Evolutionary conservation across 2,888 invertebrate species (phyloP).

Genomic region (Luperina nickerlii): DNA sequence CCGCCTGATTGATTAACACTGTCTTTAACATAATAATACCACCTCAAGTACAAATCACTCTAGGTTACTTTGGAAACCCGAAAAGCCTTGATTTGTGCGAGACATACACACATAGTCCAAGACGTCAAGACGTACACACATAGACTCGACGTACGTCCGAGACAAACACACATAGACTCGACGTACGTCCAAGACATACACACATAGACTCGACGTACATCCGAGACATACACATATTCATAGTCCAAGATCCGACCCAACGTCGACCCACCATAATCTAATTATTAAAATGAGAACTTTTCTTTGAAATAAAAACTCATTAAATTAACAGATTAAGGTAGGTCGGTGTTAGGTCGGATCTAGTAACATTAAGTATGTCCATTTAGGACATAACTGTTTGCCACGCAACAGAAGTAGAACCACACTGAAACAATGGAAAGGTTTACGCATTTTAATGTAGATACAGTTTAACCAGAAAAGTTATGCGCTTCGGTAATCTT

Average conservation of each 20-base stretch:
- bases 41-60: background rate
- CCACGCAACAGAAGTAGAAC: slow-evolving; percentile 76
- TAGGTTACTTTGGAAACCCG: background rate
- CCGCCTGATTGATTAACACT: slow-evolving; percentile 1
- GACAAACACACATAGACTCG: too few relatives aligned
- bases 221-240: background rate
- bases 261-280: background rate
- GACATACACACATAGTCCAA: too few relatives aligned
- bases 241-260: slow-evolving; percentile 16
- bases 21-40: background rate
- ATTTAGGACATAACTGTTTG: slow-evolving; percentile 73
- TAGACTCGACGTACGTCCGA: background rate
- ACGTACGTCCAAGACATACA: too few relatives aligned
- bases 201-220: too few relatives aligned
- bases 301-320: too few relatives aligned
- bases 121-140: too few relatives aligned
- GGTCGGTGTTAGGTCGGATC: background rate
- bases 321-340: background rate
- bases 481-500: background rate
- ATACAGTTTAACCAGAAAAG: background rate
- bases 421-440: slow-evolving; percentile 74
- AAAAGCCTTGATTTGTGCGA: slow-evolving; percentile 1
- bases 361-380: slow-evolving; percentile 19
- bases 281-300: background rate
- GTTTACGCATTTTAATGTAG: background rate